Conservation (phyloP, 2,113 vertebrate species). For the Pachypanchax playfairii region DNA sequence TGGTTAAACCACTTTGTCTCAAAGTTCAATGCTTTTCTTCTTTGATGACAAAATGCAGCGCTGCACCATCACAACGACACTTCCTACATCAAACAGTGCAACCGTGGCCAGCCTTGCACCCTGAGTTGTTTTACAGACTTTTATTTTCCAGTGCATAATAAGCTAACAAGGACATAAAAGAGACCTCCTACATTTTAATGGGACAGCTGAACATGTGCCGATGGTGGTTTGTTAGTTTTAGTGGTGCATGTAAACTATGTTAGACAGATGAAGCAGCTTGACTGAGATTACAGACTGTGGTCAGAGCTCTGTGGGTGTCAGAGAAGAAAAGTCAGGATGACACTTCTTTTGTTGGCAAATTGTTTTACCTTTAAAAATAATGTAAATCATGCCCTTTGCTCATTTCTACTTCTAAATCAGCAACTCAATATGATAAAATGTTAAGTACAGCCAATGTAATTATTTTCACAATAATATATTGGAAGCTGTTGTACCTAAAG, state of each 20-base stretch:
- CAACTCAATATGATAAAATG: no score
- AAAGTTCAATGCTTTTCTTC: constrained; percentile 23
- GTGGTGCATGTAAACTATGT: constrained; percentile 53
- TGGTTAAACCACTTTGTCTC: constrained; percentile 10
- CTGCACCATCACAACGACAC: constrained; percentile 6
- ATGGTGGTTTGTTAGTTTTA: constrained; percentile 68
- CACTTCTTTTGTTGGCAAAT: not conserved
- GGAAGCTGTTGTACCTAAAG: no score
- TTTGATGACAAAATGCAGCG: constrained; percentile 27
- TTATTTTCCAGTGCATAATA: constrained; percentile 40
- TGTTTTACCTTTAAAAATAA: not conserved
- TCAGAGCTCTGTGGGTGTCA: constrained; percentile 45
- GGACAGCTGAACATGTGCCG: constrained; percentile 55
- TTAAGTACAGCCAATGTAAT: no score
- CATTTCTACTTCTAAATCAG: not conserved
- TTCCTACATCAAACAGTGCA: constrained; percentile 36
- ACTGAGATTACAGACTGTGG: constrained; percentile 58
- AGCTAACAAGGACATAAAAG: constrained; percentile 63
- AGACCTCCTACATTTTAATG: constrained; percentile 60
- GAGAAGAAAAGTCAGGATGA: constrained; percentile 54
- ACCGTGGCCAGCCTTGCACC: not conserved
- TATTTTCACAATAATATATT: no score
- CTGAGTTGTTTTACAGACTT: constrained; percentile 10
- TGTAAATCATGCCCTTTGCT: not conserved
- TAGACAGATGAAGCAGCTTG: constrained; percentile 54